Evolutionary conservation across 2,797 vertebrate genomes (phyloP), one percentile per base, ranked within the genome.

Genomic region (Galagoides demidoff): DNA sequence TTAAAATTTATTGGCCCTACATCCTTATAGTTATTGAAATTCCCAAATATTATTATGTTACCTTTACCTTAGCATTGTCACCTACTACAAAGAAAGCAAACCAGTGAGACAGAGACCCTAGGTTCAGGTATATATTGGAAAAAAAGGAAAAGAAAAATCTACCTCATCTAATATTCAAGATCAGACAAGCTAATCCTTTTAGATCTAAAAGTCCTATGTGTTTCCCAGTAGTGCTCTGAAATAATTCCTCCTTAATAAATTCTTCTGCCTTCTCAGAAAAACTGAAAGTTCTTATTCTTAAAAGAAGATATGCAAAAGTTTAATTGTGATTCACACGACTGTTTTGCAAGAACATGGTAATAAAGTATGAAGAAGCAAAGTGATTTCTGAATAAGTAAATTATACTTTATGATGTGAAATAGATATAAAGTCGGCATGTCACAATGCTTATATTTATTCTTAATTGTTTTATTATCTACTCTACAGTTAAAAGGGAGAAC

Each of bases 191-290:
- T 95, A 96, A 96, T 95, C 64, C 89, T 83, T 92, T 89, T 61
- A 68, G 64, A 90, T 91, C 68, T 89, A 63, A 85, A 94, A 85
- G n/a, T 49, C 25, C 49, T 90, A 29, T 11, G 1, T 55, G 83
- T 78, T 94, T 96, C 74, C 89, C 83, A 70, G 49, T 16, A 85
- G 86, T 74, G 74, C 70, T 92, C 74, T 84, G 52, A 95, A 96
- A 94, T 93, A 97, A 95, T 92, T 93, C 61, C 92, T 89, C 70
- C 92, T 91, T 96, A 96, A 97, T 94, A 92, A 95, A 96, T 71
- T 95, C 89, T 83, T 81, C 64, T 95, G 27, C n/a, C 37, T 95
- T 95, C 90, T 82, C 90, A 82, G 90, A 61, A 93, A 95, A 92
- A 85, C 52, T 25, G 70, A 95, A 19, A 4, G 16, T 34, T 93